Percentiles rank a stretch among this genome's conserved stretches.
Conservation (phyloP, 2,113 vertebrate species). For the Psilopsiagon aymara region DNA sequence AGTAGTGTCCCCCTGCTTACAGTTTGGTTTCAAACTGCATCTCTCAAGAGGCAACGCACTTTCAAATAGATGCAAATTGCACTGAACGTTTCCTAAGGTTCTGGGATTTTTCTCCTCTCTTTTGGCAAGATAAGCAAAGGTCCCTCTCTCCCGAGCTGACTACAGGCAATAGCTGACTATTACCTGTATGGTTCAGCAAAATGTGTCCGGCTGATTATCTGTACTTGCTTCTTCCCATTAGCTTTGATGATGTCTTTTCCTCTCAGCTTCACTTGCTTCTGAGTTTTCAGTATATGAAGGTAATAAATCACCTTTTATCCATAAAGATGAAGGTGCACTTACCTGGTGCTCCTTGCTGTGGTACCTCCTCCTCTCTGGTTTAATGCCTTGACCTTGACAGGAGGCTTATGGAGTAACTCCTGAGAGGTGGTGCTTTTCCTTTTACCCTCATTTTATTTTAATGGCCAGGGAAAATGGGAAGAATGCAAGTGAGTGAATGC, state of each 20-base stretch:
- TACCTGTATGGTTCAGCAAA: background rate
- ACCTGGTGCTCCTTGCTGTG: background rate
- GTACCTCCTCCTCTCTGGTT: background rate
- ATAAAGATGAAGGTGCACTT: background rate
- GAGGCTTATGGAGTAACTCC: background rate
- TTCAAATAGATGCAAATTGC: background rate
- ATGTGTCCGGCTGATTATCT: background rate
- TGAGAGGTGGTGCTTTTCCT: background rate
- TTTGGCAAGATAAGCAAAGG: background rate
- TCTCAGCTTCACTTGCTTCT: background rate
- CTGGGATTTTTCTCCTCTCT: background rate
- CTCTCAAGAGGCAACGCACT: background rate
- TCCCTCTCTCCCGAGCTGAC: background rate
- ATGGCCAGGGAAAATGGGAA: background rate
- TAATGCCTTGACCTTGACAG: background rate
- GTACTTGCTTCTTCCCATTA: background rate
- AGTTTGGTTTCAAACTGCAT: background rate
- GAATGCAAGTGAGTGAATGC: constrained; percentile 61
- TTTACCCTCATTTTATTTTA: background rate
- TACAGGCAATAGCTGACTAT: background rate
- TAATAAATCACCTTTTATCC: background rate
- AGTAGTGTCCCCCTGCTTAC: background rate
- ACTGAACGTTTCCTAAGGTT: background rate
- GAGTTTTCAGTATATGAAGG: background rate
- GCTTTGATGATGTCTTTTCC: background rate